Base-by-base conservation (phyloP, 2,113 vertebrate species). In the Progne subis region DNA sequence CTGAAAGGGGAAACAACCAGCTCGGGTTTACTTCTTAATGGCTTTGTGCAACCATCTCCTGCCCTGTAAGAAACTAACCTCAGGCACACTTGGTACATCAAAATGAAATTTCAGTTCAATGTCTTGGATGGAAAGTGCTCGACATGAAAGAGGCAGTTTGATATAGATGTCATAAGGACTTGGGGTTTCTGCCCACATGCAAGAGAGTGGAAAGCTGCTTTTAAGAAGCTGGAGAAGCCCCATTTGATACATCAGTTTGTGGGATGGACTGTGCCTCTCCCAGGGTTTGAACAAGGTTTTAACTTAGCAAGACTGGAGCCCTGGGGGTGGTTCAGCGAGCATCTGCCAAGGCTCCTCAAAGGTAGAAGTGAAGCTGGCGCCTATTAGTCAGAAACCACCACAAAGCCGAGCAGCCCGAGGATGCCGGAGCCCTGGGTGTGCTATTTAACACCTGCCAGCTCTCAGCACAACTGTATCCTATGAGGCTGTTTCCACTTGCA, bases 371-470 rank as follows among this genome's bases (percentile, higher is more conserved):
- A 72, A 97, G 86, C 20, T 61, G 82, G 81, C 15, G 46, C 70
- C 84, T 80, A 90, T 95, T 95, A 97, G 94, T 96, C 88, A 95
- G 89, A 97, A 96, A 95, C 96, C 95, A 95, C 95, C 95, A 95
- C 93, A 96, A 97, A 96, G 95, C 78, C 9, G 14, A 12, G 1
- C 68, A 90, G 88, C 72, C 2, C 1, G 47, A 77, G 91, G 95
- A 82, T 82, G 93, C 90, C 28, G 74, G 34, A 94, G 74, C 91
- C 65, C 78, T 28, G 85, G 25, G 34, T 69, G 82, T 82, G 78
- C 90, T 96, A 65, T 89, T 89, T 92, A 87, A 96, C 96, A 97
- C 95, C 96, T 97, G 96, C 82, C 94, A 94, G 91, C 81, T 91
- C 49, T 47, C 87, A 57, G 84, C 3, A 3, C 89, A 95, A 96